These are phyloP conservation scores for Geococcyx californianus DNA, from an alignment of 2,113 vertebrate species.

Conservation along the genomic window DNA sequence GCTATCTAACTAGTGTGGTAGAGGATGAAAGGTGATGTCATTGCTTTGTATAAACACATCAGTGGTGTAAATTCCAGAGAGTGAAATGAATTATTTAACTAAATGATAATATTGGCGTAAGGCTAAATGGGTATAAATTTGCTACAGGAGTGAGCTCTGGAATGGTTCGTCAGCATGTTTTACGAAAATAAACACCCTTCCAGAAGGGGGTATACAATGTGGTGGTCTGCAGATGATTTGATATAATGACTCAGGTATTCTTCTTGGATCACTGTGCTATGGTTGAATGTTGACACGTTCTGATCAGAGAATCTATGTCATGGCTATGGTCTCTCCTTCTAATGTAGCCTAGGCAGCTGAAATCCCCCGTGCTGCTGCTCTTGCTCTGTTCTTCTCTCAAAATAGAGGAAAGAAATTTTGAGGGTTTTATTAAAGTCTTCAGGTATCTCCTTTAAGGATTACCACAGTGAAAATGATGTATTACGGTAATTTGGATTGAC, in stretches of 20 bases:
- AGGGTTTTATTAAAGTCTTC: neutral
- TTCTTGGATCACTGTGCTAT: neutral
- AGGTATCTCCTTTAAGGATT: neutral
- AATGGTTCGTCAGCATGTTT: neutral
- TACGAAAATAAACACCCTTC: neutral
- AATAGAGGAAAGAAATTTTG: neutral
- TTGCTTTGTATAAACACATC: neutral
- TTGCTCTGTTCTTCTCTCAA: neutral
- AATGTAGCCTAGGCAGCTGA: fast-evolving
- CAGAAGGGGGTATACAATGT: neutral
- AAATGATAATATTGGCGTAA: neutral
- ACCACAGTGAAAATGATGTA: neutral
- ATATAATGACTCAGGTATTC: neutral
- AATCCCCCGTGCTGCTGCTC: neutral
- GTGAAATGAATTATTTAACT: neutral
- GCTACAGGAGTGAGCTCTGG: neutral
- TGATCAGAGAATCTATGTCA: neutral
- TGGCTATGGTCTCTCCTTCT: neutral
- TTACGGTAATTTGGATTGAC: neutral
- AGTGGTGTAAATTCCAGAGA: neutral
- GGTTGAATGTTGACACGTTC: neutral
- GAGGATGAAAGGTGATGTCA: neutral
- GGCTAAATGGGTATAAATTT: neutral
- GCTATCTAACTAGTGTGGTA: neutral
- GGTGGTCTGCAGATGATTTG: neutral